These are phyloP conservation scores for Anser brachyrhynchus DNA, from an alignment of 2,113 vertebrate genomes.

Conservation along the genomic window DNA sequence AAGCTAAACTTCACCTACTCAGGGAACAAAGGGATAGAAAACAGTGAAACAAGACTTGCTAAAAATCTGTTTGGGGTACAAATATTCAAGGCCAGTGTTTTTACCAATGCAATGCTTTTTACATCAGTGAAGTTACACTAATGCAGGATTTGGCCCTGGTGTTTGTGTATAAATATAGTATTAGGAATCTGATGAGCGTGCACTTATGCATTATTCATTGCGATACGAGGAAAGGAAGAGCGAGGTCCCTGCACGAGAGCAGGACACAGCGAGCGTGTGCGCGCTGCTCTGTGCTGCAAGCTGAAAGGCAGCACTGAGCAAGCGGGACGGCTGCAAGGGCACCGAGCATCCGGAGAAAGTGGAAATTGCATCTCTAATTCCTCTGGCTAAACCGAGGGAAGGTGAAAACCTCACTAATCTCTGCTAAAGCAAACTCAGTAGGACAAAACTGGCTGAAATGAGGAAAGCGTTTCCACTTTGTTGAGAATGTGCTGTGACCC, in stretches of 20 bases:
- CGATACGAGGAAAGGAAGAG: not conserved
- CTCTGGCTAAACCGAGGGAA: not conserved
- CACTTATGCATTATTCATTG: conserved; percentile 45
- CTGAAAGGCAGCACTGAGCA: no score
- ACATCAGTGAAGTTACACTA: not conserved
- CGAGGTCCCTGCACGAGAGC: not conserved
- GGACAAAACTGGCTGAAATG: not conserved
- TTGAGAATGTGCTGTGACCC: not conserved
- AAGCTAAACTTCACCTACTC: not conserved
- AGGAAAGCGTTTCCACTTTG: not conserved
- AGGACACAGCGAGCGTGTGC: not conserved
- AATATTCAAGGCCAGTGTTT: not conserved
- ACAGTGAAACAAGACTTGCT: not conserved
- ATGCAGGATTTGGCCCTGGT: conserved; percentile 30
- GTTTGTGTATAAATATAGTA: conserved; percentile 31
- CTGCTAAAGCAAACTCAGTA: not conserved
- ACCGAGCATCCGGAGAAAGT: not conserved
- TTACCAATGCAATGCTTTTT: not conserved
- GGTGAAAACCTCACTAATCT: not conserved
- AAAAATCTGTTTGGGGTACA: conserved; percentile 7
- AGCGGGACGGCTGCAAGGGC: not conserved
- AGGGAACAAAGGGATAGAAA: not conserved
- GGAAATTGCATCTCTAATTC: not conserved
- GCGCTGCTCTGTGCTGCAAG: not conserved
- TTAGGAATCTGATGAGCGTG: not conserved